phyloP scores from a whole-genome alignment of 2,888 invertebrate species.

The Rotaria macrura region DNA sequence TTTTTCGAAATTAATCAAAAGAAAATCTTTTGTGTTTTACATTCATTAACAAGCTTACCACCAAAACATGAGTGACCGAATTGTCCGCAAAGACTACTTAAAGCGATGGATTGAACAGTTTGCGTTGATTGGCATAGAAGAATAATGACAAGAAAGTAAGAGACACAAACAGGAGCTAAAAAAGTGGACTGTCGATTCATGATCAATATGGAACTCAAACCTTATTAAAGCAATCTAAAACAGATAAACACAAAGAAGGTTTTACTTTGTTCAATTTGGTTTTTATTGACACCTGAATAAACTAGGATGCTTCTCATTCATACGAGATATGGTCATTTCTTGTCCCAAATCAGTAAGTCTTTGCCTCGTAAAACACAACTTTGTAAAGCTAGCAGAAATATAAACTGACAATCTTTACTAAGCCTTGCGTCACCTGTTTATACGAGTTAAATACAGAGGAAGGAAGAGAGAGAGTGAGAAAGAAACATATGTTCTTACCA shows the following conservation, averaged over 20 bases:
- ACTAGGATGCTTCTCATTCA: not conserved
- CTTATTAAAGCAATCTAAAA: not conserved
- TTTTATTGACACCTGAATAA: not conserved
- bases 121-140: not conserved
- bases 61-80: not conserved
- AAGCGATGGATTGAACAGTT: not conserved
- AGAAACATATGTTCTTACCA: not conserved
- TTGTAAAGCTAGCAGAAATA: not conserved
- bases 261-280: not conserved
- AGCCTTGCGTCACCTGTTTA: not conserved
- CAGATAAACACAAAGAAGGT: not conserved
- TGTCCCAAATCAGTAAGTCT: not conserved
- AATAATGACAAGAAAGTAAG: not conserved
- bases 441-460: too few species aligned
- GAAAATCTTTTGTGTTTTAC: too few species aligned
- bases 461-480: too few species aligned
- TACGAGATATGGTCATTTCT: not conserved
- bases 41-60: not conserved
- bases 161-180: not conserved
- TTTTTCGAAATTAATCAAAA: not conserved
- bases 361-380: not conserved
- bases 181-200: not conserved
- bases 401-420: not conserved
- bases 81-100: not conserved
- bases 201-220: not conserved